phyloP scores from a whole-genome alignment of 2,888 invertebrate species.

The Lymantria dispar region DNA sequence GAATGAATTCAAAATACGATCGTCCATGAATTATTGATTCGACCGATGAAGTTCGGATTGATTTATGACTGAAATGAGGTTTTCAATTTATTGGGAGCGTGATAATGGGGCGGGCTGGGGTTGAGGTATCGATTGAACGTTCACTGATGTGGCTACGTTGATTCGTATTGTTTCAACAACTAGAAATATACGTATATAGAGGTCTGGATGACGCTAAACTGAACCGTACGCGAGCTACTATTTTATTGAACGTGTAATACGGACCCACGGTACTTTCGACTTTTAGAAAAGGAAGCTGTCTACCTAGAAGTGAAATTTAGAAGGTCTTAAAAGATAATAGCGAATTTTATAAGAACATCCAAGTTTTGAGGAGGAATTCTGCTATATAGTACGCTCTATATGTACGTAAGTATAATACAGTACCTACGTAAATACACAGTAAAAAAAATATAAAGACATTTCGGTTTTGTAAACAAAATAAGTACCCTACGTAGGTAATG shows the following conservation, averaged over 20 bases:
- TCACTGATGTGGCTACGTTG: conserved; percentile 4
- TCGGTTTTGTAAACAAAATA: too few species aligned
- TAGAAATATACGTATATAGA: background rate
- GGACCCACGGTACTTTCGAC: too few species aligned
- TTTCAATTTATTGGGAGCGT: conserved; percentile 11
- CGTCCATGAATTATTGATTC: conserved; percentile 58
- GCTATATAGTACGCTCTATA: too few species aligned
- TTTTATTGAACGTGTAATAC: background rate
- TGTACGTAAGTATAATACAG: too few species aligned
- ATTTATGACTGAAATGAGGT: conserved; percentile 29
- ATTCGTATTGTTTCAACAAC: background rate
- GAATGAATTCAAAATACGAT: conserved; percentile 53
- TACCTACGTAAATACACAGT: too few species aligned
- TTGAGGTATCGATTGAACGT: conserved; percentile 7
- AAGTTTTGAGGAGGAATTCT: too few species aligned
- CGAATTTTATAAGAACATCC: too few species aligned
- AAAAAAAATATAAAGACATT: too few species aligned
- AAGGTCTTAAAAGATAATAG: too few species aligned
- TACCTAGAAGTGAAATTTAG: too few species aligned
- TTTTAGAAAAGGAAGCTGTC: too few species aligned
- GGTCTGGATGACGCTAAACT: background rate
- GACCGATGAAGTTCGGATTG: conserved; percentile 32
- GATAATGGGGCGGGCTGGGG: conserved; percentile 6
- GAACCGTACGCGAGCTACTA: background rate
- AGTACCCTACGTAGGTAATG: too few species aligned